Percentiles rank a stretch among this genome's conserved stretches.
These are phyloP conservation scores for Eospalax fontanierii DNA, from an alignment of 2,797 vertebrate species.

Conservation along the genomic window DNA sequence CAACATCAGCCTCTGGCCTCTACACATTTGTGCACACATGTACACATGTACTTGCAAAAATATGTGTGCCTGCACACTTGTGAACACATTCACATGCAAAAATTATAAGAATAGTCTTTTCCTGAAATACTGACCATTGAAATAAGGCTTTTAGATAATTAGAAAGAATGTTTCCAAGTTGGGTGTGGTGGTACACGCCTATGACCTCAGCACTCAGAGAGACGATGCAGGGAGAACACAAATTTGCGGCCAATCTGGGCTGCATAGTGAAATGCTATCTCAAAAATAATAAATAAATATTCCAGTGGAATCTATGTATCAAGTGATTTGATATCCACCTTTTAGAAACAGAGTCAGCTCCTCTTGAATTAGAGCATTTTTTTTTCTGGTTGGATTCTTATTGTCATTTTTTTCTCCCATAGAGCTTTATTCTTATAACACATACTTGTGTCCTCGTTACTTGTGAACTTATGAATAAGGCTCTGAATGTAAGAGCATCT, in stretches of 20 bases:
- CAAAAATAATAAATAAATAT: background rate
- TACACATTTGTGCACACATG: background rate
- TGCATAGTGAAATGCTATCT: background rate
- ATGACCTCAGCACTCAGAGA: background rate
- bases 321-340: background rate
- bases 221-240: background rate
- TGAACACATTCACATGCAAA: background rate
- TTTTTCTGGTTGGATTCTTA: constrained; percentile 28
- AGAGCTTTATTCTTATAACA: constrained; percentile 44
- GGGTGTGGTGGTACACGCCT: background rate
- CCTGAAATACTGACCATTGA: constrained; percentile 43
- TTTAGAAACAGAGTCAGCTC: constrained; percentile 35
- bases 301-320: background rate
- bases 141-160: background rate
- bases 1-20: background rate
- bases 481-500: constrained; percentile 23
- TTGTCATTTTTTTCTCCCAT: background rate
- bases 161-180: background rate
- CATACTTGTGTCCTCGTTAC: too few species aligned
- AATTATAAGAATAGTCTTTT: constrained; percentile 4
- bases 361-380: constrained; percentile 43
- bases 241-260: background rate
- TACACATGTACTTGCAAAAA: background rate
- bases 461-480: too few species aligned
- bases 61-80: background rate